Evolutionary conservation across 2,113 vertebrate genomes (phyloP).

Genomic region (Apteryx owenii): DNA sequence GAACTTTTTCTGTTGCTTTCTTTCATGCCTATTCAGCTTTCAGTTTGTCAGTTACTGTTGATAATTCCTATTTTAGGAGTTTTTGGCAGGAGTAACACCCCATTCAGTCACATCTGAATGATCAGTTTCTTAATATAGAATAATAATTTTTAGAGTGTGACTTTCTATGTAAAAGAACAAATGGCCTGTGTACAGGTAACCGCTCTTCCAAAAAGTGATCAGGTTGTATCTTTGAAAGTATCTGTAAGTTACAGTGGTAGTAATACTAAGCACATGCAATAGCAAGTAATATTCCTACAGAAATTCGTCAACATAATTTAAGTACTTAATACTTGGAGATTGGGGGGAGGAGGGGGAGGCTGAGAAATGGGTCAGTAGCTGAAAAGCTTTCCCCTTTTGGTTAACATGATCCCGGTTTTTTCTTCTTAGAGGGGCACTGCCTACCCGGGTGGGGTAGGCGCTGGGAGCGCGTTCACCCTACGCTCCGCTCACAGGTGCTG

Average conservation of each 20-base stretch:
- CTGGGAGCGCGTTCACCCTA: no score
- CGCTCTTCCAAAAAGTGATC: not conserved
- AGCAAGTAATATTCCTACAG: not conserved
- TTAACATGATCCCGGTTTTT: no score
- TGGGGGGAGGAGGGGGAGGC: no score
- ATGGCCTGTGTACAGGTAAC: no score
- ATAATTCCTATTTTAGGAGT: not conserved
- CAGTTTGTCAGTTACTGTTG: not conserved
- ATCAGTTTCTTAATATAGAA: not conserved
- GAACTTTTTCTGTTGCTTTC: not conserved
- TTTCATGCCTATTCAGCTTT: not conserved
- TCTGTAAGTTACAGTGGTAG: not conserved
- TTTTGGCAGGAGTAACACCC: no score
- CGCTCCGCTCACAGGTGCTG: no score
- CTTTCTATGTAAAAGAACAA: not conserved
- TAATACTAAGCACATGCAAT: not conserved
- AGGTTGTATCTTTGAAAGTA: not conserved
- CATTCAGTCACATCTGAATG: accelerated
- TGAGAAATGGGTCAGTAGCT: no score
- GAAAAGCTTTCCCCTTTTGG: not conserved
- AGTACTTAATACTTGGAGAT: no score
- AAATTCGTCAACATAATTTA: not conserved
- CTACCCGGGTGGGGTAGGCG: no score
- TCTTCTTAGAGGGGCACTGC: no score
- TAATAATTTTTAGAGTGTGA: no score